Percentiles rank a stretch among this genome's conserved stretches.
Evolutionary conservation across 2,113 vertebrate species (phyloP).

Genomic region (Passer montanus): DNA sequence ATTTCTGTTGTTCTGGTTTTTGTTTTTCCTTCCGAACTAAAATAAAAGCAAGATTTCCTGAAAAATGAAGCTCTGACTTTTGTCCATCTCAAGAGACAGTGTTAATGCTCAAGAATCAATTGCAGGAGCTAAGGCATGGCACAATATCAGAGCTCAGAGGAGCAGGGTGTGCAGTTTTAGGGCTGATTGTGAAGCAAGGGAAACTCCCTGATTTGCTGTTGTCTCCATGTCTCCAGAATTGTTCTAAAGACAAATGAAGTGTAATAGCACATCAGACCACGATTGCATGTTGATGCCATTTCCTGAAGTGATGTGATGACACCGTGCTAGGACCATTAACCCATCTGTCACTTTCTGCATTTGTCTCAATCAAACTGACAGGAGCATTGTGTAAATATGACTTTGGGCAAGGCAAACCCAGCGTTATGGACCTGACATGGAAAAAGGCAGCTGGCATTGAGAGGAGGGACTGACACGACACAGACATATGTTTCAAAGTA

Average conservation of each 20-base stretch:
- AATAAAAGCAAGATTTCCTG: neutral
- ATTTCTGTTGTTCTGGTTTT: neutral
- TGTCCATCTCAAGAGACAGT: neutral
- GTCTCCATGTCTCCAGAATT: neutral
- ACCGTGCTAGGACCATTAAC: constrained; percentile 1
- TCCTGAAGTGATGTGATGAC: constrained; percentile 19
- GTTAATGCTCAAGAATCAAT: neutral
- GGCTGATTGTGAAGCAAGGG: neutral
- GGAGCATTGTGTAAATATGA: neutral
- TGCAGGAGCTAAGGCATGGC: neutral
- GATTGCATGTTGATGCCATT: neutral
- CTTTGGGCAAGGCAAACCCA: neutral
- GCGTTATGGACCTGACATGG: neutral
- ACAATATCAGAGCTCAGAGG: neutral
- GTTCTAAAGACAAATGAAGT: neutral
- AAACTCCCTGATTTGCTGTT: neutral
- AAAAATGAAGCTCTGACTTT: neutral
- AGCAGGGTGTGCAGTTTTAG: neutral
- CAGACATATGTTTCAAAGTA: neutral
- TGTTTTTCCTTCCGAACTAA: neutral
- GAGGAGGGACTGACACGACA: neutral
- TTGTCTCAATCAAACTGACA: constrained; percentile 42
- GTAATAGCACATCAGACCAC: neutral
- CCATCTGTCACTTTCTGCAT: constrained; percentile 35
- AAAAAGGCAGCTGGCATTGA: neutral